phyloP scores from a whole-genome alignment of 2,888 invertebrate species.

The Sceliomorpha sp. region DNA sequence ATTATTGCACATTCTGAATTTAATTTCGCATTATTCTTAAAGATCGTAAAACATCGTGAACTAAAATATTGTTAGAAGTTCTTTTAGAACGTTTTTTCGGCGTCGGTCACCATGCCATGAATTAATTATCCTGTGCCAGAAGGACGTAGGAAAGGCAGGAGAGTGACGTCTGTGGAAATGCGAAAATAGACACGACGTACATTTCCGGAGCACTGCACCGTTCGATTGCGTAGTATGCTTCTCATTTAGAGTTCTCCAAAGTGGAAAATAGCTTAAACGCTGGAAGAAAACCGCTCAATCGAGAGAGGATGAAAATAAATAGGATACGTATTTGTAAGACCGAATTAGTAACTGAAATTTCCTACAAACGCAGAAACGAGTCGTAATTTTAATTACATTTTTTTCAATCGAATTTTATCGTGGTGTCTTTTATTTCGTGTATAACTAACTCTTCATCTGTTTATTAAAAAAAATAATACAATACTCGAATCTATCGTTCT shows the following conservation, averaged over 20 bases:
- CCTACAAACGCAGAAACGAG: no score
- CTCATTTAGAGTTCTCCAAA: constrained; percentile 52
- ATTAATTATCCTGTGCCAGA: constrained; percentile 26
- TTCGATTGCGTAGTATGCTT: constrained; percentile 49
- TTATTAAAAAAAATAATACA: no score
- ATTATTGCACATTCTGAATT: no score
- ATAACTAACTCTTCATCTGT: no score
- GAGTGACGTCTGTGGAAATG: constrained; percentile 34
- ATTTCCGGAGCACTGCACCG: constrained; percentile 47
- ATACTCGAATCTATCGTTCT: no score
- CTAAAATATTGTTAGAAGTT: not conserved
- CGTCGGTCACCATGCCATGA: constrained; percentile 7
- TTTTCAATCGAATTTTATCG: no score
- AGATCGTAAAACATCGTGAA: no score
- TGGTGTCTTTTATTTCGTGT: no score
- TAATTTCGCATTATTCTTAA: no score
- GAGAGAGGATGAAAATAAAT: constrained; percentile 35
- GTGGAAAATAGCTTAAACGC: constrained; percentile 52
- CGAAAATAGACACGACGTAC: constrained; percentile 50
- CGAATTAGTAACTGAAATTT: constrained; percentile 34
- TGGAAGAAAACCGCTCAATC: constrained; percentile 47
- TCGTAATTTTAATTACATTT: no score
- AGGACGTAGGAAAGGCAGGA: not conserved
- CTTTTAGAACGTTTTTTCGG: constrained; percentile 1
- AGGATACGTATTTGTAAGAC: constrained; percentile 17